These are phyloP conservation scores for Parauchenoglanis punctatus DNA, from an alignment of 2,797 vertebrate genomes.

Conservation along the genomic window DNA sequence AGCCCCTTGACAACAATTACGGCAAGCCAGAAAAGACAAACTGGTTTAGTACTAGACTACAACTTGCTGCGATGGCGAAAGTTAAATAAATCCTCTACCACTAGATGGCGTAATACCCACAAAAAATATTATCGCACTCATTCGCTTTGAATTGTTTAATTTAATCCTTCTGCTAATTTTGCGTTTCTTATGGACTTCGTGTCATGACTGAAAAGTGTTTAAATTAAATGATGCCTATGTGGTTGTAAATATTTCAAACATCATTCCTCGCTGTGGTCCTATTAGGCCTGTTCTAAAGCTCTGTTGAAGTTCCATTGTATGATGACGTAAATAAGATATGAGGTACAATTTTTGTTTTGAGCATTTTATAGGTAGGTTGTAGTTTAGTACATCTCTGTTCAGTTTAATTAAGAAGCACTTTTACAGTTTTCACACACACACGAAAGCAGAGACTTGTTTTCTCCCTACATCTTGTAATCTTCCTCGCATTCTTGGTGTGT, in stretches of 20 bases:
- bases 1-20: slow-evolving; percentile 19
- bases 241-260: neutral
- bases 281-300: neutral
- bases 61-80: no score
- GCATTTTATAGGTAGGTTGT: neutral
- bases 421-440: neutral
- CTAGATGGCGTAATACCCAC: slow-evolving; percentile 53
- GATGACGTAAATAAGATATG: neutral
- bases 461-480: slow-evolving; percentile 37
- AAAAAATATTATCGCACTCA: neutral
- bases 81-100: slow-evolving; percentile 34
- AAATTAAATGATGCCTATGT: neutral
- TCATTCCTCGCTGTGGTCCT: neutral
- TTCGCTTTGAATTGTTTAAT: neutral
- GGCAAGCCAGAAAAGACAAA: slow-evolving; percentile 35
- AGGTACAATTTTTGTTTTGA: neutral
- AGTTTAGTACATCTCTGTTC: neutral
- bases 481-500: slow-evolving; percentile 50
- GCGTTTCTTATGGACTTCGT: neutral
- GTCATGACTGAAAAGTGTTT: neutral
- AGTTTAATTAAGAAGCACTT: neutral
- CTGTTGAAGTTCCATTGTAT: no score
- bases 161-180: neutral
- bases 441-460: slow-evolving; percentile 19
- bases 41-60: neutral